phyloP scores from a whole-genome alignment of 2,797 vertebrate species.

The Enteromius thamalakanensis region DNA sequence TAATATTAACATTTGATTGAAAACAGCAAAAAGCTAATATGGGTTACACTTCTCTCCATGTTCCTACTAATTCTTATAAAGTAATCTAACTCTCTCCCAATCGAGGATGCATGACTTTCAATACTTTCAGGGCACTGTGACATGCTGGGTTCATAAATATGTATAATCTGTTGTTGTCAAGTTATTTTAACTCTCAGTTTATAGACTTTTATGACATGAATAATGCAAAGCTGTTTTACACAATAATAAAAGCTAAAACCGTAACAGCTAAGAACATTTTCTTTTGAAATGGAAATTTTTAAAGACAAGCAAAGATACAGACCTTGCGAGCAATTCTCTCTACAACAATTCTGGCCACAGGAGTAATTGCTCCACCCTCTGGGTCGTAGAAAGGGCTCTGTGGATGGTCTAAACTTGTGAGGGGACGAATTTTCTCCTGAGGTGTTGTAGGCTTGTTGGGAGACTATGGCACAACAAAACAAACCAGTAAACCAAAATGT shows the following conservation, averaged over 20 bases:
- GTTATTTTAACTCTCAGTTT: conserved; percentile 12
- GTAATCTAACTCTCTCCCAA: neutral
- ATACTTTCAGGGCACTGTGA: conserved; percentile 15
- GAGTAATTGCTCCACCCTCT: conserved; percentile 93
- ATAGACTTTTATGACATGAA: conserved; percentile 28
- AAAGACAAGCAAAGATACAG: conserved; percentile 30
- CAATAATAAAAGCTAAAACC: neutral
- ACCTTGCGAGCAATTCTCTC: conserved; percentile 99
- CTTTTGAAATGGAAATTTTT: neutral
- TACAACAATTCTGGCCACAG: conserved; percentile 91
- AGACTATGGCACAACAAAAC: conserved; percentile 75
- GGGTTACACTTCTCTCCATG: neutral
- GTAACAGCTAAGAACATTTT: neutral
- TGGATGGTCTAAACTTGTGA: conserved; percentile 96
- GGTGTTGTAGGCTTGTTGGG: conserved; percentile 88
- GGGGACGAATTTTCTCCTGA: conserved; percentile 95
- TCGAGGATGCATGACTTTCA: conserved; percentile 5
- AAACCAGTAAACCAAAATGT: neutral
- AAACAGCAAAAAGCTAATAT: neutral
- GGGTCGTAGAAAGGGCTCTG: conserved; percentile 98
- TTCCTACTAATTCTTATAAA: neutral
- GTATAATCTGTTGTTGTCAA: conserved; percentile 2
- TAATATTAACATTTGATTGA: conserved; percentile 10
- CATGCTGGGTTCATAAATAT: conserved; percentile 30
- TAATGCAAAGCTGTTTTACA: conserved; percentile 22